Base-by-base conservation (phyloP, 2,113 vertebrate species). In the Aldabrachelys gigantea region DNA sequence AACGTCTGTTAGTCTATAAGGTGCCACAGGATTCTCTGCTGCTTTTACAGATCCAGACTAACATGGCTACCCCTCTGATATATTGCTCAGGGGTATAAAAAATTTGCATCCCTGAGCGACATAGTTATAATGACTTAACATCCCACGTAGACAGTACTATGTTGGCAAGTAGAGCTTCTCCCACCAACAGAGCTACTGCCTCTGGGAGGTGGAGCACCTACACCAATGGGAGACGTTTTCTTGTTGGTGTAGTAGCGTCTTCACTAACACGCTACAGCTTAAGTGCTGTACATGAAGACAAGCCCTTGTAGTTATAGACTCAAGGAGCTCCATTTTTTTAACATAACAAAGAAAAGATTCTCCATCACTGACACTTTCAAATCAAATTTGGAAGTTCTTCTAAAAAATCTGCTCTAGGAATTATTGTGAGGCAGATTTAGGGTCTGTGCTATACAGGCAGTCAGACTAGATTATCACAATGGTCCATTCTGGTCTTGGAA, bases 221-320 rank as follows among this genome's bases (percentile, higher is more conserved):
- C 31, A 14, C 12, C 4, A 7, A 65, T 31, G 59, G 59, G 13
- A 38, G 17, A 21, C 19, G 4, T 4, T 29, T 29, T 72, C 35
- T n/a, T 14, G 19, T 35, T 19, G 21, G 19, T 1, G 9, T 38
- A 17, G 7, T 17, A 10, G 11, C 19, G 2, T n/a, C 17, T 21
- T 38, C 19, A 9, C 65, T n/a, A 19, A 72, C 10, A 8, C 4
- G 9, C 35, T 21, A 10, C 65, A 38, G 35, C 35, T 59, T 59
- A 29, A 29, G 35, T 8, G 9, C n/a, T 72, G 65, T 5, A 21
- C 21, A 16, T 21, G 62, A n/a, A n/a, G 17, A 72, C 17, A 17
- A 10, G 13, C 4, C 9, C 35, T 21, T 72, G 19, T 10, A 38
- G 35, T n/a, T 65, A n/a, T 16, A 65, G 35, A n/a, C 62, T n/a